phyloP scores from a whole-genome alignment of 2,888 invertebrate species.

The Sthenelais limicola region DNA sequence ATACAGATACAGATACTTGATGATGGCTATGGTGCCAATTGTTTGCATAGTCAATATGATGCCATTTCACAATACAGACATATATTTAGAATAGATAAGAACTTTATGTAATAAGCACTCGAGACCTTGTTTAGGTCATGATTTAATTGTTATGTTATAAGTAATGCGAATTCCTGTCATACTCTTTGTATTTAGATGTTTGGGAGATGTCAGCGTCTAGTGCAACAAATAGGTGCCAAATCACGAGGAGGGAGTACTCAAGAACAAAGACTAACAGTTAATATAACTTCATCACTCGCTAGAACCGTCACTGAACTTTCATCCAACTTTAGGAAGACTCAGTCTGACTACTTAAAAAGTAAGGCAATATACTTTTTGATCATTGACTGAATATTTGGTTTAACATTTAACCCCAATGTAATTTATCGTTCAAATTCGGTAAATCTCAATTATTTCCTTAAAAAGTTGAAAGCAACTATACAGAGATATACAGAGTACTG shows the following conservation, averaged over 20 bases:
- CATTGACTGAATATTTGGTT: neutral
- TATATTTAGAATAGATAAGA: too few species aligned
- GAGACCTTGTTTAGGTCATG: too few species aligned
- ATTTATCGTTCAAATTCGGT: neutral
- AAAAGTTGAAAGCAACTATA: neutral
- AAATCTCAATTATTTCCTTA: neutral
- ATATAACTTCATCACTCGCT: conserved; percentile 88
- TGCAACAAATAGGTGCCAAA: conserved; percentile 75
- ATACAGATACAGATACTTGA: too few species aligned
- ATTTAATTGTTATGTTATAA: neutral
- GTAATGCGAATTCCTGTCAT: neutral
- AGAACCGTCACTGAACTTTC: conserved; percentile 91
- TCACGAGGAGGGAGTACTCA: conserved; percentile 74
- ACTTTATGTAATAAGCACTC: too few species aligned
- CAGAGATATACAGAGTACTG: neutral
- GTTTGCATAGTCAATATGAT: too few species aligned
- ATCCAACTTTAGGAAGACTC: conserved; percentile 85
- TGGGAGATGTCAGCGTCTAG: conserved; percentile 75
- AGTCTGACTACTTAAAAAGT: conserved; percentile 88
- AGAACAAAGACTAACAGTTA: conserved; percentile 84
- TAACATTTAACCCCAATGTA: neutral
- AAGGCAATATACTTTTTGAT: conserved; percentile 54
- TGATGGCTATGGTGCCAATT: too few species aligned
- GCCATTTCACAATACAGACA: too few species aligned
- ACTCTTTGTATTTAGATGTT: conserved; percentile 73